Evolutionary conservation across 2,113 vertebrate genomes (phyloP).

Genomic region (Loxodonta africana): DNA sequence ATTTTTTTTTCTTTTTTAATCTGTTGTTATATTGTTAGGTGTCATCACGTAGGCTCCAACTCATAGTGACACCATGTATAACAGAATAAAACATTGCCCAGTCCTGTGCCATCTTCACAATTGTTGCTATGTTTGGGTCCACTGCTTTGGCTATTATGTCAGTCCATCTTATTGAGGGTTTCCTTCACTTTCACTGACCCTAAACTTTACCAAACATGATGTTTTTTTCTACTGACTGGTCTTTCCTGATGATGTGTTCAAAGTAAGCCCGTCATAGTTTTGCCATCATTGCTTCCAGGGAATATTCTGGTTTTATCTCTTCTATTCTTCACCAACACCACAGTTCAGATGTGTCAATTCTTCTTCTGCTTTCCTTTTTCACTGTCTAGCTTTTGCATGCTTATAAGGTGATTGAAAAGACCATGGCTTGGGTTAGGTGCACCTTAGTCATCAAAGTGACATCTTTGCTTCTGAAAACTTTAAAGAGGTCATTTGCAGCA

Average conservation of each 20-base stretch:
- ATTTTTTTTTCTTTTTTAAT: too few species aligned
- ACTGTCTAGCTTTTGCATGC: neutral
- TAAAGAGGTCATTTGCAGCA: neutral
- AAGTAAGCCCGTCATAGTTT: neutral
- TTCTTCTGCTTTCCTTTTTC: neutral
- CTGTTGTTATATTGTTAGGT: neutral
- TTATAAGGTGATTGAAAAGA: neutral
- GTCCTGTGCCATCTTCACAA: neutral
- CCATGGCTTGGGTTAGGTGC: neutral
- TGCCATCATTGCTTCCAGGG: neutral
- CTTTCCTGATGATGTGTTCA: neutral
- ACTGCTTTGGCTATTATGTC: neutral
- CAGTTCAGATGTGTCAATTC: neutral
- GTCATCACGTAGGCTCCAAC: neutral
- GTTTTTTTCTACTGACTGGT: neutral
- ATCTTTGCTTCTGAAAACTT: neutral
- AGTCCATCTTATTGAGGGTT: neutral
- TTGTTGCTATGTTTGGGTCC: neutral
- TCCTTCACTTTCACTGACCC: neutral
- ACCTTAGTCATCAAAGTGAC: neutral
- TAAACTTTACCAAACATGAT: neutral
- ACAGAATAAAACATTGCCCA: neutral
- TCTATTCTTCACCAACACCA: neutral
- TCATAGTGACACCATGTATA: neutral
- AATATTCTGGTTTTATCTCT: neutral